phyloP scores from a whole-genome alignment of 2,888 invertebrate genomes.

The Agrotis segetum region DNA sequence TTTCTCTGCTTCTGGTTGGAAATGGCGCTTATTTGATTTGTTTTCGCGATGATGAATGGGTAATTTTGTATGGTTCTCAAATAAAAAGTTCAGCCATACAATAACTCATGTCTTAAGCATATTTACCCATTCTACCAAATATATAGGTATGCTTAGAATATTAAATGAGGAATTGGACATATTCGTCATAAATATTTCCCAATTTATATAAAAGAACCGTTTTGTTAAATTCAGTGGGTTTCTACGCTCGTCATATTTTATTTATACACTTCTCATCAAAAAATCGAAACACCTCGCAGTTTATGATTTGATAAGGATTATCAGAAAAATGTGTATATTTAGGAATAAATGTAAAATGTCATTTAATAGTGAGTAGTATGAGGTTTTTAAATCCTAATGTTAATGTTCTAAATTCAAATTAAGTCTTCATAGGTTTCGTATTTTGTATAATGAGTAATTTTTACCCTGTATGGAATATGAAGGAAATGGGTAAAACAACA shows the following conservation, averaged over 20 bases:
- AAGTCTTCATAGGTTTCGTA: too few species aligned
- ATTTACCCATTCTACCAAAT: constrained; percentile 28
- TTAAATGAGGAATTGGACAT: constrained; percentile 15
- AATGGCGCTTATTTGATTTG: neutral
- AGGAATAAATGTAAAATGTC: too few species aligned
- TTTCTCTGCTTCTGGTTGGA: neutral
- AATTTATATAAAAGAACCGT: constrained; percentile 25
- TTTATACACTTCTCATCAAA: too few species aligned
- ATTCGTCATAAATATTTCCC: constrained; percentile 24
- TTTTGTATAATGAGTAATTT: too few species aligned
- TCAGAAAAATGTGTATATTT: too few species aligned
- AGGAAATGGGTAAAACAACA: too few species aligned
- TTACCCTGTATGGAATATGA: too few species aligned
- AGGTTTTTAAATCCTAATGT: too few species aligned
- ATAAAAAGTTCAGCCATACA: neutral
- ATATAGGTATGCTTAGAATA: constrained; percentile 24
- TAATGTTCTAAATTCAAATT: too few species aligned
- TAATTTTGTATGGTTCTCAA: neutral
- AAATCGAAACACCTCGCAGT: too few species aligned
- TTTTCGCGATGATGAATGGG: neutral
- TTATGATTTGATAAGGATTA: too few species aligned
- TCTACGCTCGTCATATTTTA: constrained; percentile 20
- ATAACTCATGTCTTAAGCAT: constrained; percentile 1
- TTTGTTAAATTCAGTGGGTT: constrained; percentile 34
- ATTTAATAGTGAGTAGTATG: too few species aligned